Evolutionary conservation across 2,797 vertebrate genomes (phyloP).

Genomic region (Sus cebifrons): DNA sequence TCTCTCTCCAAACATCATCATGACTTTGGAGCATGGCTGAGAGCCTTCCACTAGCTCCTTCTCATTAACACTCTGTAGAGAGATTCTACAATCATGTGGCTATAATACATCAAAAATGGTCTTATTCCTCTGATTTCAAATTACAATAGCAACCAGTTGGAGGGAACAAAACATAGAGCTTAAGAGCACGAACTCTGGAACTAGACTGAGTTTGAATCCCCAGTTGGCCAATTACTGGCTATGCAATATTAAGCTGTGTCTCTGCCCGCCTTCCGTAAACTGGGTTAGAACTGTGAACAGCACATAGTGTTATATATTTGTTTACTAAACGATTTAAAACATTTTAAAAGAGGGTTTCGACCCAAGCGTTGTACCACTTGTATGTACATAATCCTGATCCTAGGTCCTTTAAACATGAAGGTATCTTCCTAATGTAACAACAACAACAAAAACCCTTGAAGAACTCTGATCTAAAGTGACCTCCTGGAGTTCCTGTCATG

Average conservation of each 20-base stretch:
- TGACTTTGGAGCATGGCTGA: not conserved
- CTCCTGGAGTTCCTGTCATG: not conserved
- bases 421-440: not conserved
- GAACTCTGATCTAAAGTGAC: constrained; percentile 52
- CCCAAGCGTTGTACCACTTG: not conserved
- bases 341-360: not conserved
- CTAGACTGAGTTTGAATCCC: not conserved
- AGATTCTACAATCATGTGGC: not conserved
- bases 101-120: constrained; percentile 14
- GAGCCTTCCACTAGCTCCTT: not conserved
- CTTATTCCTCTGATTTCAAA: constrained; percentile 19
- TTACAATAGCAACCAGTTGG: not conserved
- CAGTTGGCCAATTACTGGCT: not conserved
- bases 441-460: not conserved
- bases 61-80: not conserved
- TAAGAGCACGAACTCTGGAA: constrained; percentile 10
- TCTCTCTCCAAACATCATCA: not conserved
- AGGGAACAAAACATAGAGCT: constrained; percentile 14
- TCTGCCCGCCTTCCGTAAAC: not conserved
- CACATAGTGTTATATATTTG: not conserved
- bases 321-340: constrained; percentile 45
- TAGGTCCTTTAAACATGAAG: constrained; percentile 33
- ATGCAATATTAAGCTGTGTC: not conserved
- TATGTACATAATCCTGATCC: not conserved
- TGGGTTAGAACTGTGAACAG: not conserved